Evolutionary conservation across 2,888 invertebrate genomes (phyloP).

Genomic region (Drosophila kambysellisi): DNA sequence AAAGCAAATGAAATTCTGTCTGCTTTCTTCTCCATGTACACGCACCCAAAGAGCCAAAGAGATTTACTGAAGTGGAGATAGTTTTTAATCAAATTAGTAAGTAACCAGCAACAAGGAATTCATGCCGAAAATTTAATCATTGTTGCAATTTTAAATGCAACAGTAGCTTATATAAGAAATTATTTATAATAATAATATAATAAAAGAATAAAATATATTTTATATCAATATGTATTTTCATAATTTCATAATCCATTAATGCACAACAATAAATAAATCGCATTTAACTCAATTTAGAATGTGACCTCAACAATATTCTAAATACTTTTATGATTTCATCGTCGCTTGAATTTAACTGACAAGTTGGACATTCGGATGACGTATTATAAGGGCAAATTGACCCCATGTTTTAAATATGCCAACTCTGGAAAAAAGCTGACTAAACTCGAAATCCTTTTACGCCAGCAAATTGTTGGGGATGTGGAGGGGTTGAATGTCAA

Average conservation of each 20-base stretch:
- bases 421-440: constrained; percentile 36
- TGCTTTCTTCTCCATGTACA: constrained; percentile 21
- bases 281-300: neutral
- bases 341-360: neutral
- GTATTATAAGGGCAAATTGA: constrained; percentile 4
- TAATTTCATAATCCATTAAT: neutral
- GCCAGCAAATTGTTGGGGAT: constrained; percentile 20
- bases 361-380: constrained; percentile 4
- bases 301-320: neutral
- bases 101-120: neutral
- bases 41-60: neutral
- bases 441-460: constrained; percentile 38
- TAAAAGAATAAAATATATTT: neutral
- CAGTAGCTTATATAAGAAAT: neutral
- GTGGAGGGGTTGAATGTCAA: constrained; percentile 43
- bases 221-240: neutral
- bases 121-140: neutral
- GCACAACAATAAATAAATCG: neutral
- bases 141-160: too few species aligned
- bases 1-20: constrained; percentile 53
- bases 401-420: constrained; percentile 34
- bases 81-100: constrained; percentile 33
- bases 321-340: neutral
- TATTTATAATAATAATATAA: neutral
- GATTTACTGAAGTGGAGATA: neutral